A percentile compares a stretch with the other conserved stretches of the same genome.
Evolutionary conservation across 2,888 invertebrate genomes (phyloP).

Genomic region (Polyommatus icarus): DNA sequence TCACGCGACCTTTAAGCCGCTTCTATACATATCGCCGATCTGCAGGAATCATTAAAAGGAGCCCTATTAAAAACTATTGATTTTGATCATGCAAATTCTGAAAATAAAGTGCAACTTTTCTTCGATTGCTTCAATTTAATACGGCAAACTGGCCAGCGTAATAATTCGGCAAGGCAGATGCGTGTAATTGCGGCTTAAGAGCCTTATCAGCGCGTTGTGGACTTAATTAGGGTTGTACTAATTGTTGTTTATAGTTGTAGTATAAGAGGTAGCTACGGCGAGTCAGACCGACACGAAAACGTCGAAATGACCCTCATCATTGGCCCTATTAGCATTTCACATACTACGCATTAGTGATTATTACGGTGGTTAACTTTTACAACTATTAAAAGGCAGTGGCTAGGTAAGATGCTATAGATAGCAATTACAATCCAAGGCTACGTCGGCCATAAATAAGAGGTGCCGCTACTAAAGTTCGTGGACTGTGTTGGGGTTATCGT

Average conservation of each 20-base stretch:
- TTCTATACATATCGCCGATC: neutral
- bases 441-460: neutral
- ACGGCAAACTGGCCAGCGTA: neutral
- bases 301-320: conserved; percentile 36
- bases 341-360: conserved; percentile 25
- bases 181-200: conserved; percentile 64
- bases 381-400: conserved; percentile 30
- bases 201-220: conserved; percentile 66
- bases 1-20: conserved; percentile 56
- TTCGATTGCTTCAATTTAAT: neutral
- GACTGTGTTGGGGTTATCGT: neutral
- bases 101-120: neutral
- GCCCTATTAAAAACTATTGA: neutral
- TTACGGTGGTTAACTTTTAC: conserved; percentile 30
- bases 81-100: neutral
- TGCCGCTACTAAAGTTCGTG: neutral
- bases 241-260: conserved; percentile 62
- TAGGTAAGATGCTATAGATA: conserved; percentile 26
- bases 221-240: conserved; percentile 65
- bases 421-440: conserved; percentile 25
- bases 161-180: conserved; percentile 43
- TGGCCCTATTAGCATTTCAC: conserved; percentile 36
- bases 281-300: conserved; percentile 48
- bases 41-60: neutral
- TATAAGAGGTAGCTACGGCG: conserved; percentile 50